phyloP scores from a whole-genome alignment of 2,888 invertebrate genomes.

The Parapristionchus giblindavisi region DNA sequence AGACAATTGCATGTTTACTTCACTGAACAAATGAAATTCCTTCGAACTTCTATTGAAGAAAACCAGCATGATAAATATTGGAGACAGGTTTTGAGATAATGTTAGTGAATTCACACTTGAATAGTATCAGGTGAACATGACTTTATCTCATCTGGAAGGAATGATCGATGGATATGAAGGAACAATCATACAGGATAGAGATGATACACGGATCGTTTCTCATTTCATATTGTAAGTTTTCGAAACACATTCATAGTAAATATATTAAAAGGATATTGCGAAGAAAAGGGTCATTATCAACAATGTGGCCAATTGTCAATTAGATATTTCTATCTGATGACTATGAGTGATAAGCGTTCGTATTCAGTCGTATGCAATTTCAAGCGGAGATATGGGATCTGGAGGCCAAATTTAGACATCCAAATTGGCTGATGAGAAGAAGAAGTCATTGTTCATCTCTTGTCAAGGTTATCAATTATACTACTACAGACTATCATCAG shows the following conservation, averaged over 20 bases:
- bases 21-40: background rate
- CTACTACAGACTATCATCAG: too few species aligned
- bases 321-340: background rate
- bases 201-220: background rate
- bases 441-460: slow-evolving; percentile 77
- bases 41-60: background rate
- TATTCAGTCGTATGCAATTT: slow-evolving; percentile 78
- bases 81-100: background rate
- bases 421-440: slow-evolving; percentile 43
- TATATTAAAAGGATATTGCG: too few species aligned
- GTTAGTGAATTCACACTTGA: background rate
- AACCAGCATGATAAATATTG: background rate
- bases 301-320: too few species aligned
- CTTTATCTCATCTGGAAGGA: slow-evolving; percentile 28
- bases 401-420: slow-evolving; percentile 71
- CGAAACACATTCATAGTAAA: background rate
- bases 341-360: background rate
- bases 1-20: slow-evolving; percentile 3
- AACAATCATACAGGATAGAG: slow-evolving; percentile 1
- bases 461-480: too few species aligned
- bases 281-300: too few species aligned
- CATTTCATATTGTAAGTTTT: slow-evolving; percentile 17
- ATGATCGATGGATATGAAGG: slow-evolving; percentile 33
- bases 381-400: slow-evolving; percentile 81
- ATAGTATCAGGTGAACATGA: slow-evolving; percentile 30